Conservation (phyloP, 2,113 vertebrate species). For the Eleginops maclovinus region DNA sequence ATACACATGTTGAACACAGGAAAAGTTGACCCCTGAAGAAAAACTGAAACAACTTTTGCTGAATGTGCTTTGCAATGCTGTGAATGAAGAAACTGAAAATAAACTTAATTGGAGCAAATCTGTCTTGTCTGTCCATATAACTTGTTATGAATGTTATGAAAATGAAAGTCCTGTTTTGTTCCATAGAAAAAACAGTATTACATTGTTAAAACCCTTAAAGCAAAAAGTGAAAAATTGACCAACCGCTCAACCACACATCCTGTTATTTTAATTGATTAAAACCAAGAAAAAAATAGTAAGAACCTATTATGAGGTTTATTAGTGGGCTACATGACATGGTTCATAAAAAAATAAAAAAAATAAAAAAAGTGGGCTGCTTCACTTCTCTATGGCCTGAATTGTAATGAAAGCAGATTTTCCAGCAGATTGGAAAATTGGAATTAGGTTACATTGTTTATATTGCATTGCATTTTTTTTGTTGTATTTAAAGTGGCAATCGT, state of each 20-base stretch:
- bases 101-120: conserved; percentile 69
- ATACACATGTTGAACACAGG: conserved; percentile 34
- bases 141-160: neutral
- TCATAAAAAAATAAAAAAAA: too few species aligned
- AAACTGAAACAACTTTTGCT: conserved; percentile 37
- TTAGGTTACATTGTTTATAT: too few species aligned
- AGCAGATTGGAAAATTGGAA: neutral
- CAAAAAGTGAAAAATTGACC: neutral
- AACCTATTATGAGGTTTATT: too few species aligned
- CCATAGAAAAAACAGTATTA: neutral
- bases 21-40: conserved; percentile 21
- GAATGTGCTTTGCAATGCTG: conserved; percentile 64
- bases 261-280: neutral
- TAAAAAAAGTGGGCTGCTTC: too few species aligned
- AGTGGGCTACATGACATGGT: too few species aligned
- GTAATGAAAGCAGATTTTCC: neutral
- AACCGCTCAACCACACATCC: neutral
- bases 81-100: conserved; percentile 71
- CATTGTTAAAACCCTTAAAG: neutral
- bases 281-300: too few species aligned
- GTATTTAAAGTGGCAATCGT: too few species aligned
- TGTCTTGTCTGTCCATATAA: conserved; percentile 16
- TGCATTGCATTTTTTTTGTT: too few species aligned
- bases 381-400: too few species aligned
- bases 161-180: neutral